phyloP scores from a whole-genome alignment of 2,113 vertebrate species.

The human region DNA sequence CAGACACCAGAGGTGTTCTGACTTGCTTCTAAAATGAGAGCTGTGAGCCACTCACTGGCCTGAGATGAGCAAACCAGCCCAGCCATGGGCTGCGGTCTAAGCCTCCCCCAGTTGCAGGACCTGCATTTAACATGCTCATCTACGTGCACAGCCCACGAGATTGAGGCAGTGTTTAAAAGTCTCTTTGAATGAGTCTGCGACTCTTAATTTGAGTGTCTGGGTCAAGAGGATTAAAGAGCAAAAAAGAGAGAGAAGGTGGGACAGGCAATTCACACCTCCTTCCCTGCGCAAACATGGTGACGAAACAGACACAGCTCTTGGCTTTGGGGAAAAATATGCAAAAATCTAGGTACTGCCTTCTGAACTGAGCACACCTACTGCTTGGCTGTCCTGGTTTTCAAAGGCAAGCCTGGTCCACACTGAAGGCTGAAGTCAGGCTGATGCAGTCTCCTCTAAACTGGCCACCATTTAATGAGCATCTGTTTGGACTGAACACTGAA shows the following conservation, averaged over 20 bases:
- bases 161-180: neutral
- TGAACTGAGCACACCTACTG: neutral
- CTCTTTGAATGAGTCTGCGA: neutral
- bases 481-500: neutral
- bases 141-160: accelerated
- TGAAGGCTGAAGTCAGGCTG: neutral
- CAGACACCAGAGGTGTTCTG: neutral
- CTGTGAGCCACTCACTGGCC: neutral
- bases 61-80: neutral
- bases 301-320: neutral
- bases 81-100: neutral
- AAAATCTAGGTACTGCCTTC: neutral
- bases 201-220: conserved; percentile 70
- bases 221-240: conserved; percentile 46
- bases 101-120: neutral
- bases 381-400: neutral
- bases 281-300: accelerated
- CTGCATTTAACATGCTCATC: neutral
- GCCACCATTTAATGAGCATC: neutral
- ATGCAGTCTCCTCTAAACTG: neutral
- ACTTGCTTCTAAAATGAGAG: neutral
- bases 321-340: neutral
- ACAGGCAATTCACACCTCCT: neutral
- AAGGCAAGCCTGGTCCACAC: neutral
- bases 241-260: neutral